Evolutionary conservation across 2,113 vertebrate genomes (phyloP), one percentile per base, ranked within the genome.

Genomic region (Hypomesus transpacificus): DNA sequence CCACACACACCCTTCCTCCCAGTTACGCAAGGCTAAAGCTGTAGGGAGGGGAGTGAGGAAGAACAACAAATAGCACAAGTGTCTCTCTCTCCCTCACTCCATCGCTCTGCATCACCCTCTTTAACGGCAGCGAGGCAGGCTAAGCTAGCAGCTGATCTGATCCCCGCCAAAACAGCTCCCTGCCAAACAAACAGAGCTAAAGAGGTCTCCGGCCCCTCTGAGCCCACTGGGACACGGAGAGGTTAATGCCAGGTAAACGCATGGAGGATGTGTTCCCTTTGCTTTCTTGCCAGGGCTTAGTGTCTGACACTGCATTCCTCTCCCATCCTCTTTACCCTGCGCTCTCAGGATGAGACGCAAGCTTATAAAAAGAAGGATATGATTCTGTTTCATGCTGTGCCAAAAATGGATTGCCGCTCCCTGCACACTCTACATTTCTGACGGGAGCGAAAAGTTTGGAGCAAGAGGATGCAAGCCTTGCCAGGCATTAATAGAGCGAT

Each of bases 181-280:
- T 70, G 76, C 65, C 74, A 87, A 82, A 83, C 71, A 60, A 82
- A 80, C 17, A 80, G 70, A 72, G 75, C 82, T 78, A 82, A 69
- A 68, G 66, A 52, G 61, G 66, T 70, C 76, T 75, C 57, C 74
- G 72, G 67, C 71, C 73, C 39, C 28, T 31, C 61, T 66, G 3
- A 66, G 14, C 64, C 71, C 34, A 72, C 77, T 81, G 70, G 18
- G 8, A 60, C 22, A 46, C 3, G 4, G 14, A 20, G 31, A 64
- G 31, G 73, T 86, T 73, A 70, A 71, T 66, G 13, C 77, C 73
- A 68, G 73, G 76, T 80, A 78, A 82, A 75, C 67, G 66, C 39
- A 46, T 11, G 80, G 75, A 80, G 63, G 70, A 81, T 83, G 46
- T 61, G 9, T 28, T 61, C 31, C 34, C 39, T 75, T 69, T 39